These are phyloP conservation scores for Leucozona laternaria DNA, from an alignment of 2,888 invertebrate species.

Conservation along the genomic window DNA sequence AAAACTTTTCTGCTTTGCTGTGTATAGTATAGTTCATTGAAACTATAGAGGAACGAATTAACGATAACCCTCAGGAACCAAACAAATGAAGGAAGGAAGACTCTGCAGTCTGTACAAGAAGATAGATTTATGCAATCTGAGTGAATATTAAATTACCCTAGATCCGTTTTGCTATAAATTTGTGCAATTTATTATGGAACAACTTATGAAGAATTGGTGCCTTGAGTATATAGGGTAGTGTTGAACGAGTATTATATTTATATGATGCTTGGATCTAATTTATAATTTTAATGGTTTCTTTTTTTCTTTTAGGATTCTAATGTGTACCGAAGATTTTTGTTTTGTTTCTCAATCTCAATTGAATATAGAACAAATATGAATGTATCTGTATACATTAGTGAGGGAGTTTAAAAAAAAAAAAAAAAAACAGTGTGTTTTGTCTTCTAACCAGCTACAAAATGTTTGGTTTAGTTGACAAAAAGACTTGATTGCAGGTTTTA, in stretches of 20 bases:
- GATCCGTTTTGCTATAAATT: conserved; percentile 67
- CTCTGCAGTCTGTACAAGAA: not conserved
- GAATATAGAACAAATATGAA: not conserved
- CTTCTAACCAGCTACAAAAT: no score
- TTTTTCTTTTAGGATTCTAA: not conserved
- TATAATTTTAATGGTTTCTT: conserved; percentile 2
- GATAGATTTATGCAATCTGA: conserved; percentile 45
- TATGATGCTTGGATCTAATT: not conserved
- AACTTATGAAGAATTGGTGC: conserved; percentile 58
- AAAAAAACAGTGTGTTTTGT: no score
- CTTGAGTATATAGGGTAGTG: conserved; percentile 31
- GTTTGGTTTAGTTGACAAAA: no score
- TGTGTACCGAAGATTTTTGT: not conserved
- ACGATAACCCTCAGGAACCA: conserved; percentile 51
- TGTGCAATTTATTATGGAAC: conserved; percentile 66
- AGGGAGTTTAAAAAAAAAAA: no score
- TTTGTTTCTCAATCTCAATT: not conserved
- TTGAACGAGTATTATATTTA: not conserved
- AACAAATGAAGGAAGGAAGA: conserved; percentile 33
- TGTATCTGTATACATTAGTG: no score
- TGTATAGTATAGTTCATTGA: conserved; percentile 46
- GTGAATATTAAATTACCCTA: conserved; percentile 63
- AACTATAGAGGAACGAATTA: conserved; percentile 57
- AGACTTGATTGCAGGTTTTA: no score
- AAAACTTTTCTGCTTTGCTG: not conserved